A percentile compares a stretch with the other conserved stretches of the same genome.
phyloP scores from a whole-genome alignment of 2,113 vertebrate genomes.

The Solea senegalensis region DNA sequence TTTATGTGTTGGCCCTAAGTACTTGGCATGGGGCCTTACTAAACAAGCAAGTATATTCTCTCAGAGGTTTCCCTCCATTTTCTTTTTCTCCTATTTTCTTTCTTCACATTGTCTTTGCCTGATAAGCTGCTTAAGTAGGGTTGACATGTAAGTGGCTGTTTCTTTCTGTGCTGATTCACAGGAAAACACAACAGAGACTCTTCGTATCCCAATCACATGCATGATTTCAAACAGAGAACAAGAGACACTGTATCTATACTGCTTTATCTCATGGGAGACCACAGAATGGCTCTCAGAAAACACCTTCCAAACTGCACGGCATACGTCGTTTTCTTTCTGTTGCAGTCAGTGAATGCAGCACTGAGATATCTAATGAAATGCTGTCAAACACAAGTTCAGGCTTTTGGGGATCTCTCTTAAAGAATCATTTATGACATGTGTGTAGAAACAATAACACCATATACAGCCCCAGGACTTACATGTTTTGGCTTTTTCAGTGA shows the following conservation, averaged over 20 bases:
- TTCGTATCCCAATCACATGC: slow-evolving; percentile 56
- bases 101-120: background rate
- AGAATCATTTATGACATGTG: background rate
- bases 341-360: background rate
- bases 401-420: background rate
- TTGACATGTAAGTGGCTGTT: slow-evolving; percentile 23
- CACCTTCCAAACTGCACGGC: too few relatives aligned
- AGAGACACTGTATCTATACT: slow-evolving; percentile 43
- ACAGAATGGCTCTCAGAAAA: slow-evolving; percentile 6
- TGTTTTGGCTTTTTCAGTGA: slow-evolving; percentile 4
- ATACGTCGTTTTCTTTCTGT: background rate
- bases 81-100: background rate
- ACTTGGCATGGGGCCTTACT: slow-evolving; percentile 4
- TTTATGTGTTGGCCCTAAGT: slow-evolving; percentile 1
- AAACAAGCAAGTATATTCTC: slow-evolving; percentile 5
- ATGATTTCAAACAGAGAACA: slow-evolving; percentile 57
- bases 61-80: background rate
- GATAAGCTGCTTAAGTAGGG: slow-evolving; percentile 6
- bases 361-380: background rate
- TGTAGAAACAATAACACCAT: slow-evolving; percentile 1
- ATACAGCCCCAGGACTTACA: background rate
- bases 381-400: too few relatives aligned
- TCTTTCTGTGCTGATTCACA: slow-evolving; percentile 29
- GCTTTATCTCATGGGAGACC: slow-evolving; percentile 46
- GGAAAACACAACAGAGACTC: slow-evolving; percentile 42